Conservation (phyloP, 2,888 invertebrate genomes). For the Tribolium freemani region DNA sequence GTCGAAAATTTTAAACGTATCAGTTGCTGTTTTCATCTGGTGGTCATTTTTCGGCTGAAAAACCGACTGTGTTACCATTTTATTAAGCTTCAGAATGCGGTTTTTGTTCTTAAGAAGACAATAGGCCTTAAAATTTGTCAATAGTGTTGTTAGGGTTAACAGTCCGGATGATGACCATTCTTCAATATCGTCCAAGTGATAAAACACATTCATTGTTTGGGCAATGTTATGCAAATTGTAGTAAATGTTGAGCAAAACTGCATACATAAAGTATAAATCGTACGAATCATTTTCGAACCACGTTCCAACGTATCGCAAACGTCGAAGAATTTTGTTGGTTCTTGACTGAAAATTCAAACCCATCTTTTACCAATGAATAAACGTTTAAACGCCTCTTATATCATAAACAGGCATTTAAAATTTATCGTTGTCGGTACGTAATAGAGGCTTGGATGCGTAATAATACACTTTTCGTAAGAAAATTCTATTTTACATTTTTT, state of each 20-base stretch:
- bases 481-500: background rate
- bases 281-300: background rate
- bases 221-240: slow-evolving; percentile 14
- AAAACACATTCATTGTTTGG: background rate
- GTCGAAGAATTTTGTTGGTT: background rate
- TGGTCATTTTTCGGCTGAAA: slow-evolving; percentile 19
- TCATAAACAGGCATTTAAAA: slow-evolving; percentile 2
- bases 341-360: slow-evolving; percentile 10
- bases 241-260: background rate
- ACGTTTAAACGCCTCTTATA: background rate
- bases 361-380: background rate
- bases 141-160: background rate
- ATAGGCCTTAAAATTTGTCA: slow-evolving; percentile 12
- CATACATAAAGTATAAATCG: slow-evolving; percentile 8
- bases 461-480: background rate
- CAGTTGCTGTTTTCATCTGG: slow-evolving; percentile 1
- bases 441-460: background rate
- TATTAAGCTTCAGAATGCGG: background rate
- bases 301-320: background rate
- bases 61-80: background rate
- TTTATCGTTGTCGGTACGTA: background rate
- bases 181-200: background rate
- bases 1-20: slow-evolving; percentile 10
- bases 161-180: slow-evolving; percentile 13
- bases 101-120: background rate